These are phyloP conservation scores for Chrysotoxum bicinctum DNA, from an alignment of 2,888 invertebrate species.

Conservation along the genomic window DNA sequence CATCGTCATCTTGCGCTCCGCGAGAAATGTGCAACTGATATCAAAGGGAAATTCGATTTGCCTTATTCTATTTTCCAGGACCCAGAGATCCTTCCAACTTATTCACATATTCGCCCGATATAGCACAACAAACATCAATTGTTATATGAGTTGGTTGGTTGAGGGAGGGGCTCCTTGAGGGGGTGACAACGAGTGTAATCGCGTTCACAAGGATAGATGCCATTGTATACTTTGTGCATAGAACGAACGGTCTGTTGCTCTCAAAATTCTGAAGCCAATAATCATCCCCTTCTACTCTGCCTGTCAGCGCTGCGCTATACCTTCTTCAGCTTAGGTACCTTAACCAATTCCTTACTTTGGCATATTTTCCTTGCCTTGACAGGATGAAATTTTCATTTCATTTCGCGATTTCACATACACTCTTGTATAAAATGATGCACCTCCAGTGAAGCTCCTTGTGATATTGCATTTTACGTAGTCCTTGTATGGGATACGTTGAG, in stretches of 20 bases:
- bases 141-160: constrained; percentile 34
- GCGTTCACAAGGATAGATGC: constrained; percentile 15
- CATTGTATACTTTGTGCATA: constrained; percentile 29
- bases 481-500: neutral
- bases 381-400: constrained; percentile 63
- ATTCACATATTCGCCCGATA: neutral
- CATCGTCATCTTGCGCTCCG: constrained; percentile 40
- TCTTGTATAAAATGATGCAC: neutral
- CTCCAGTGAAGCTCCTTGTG: neutral
- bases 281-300: constrained; percentile 13
- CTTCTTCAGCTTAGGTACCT: neutral
- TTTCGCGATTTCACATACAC: constrained; percentile 28
- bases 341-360: constrained; percentile 30
- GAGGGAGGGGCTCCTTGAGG: neutral
- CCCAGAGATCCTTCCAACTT: constrained; percentile 1
- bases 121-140: constrained; percentile 54
- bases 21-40: constrained; percentile 70
- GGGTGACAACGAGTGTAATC: constrained; percentile 43
- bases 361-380: constrained; percentile 46
- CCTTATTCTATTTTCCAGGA: constrained; percentile 23
- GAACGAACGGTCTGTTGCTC: constrained; percentile 36
- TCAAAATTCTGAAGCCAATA: constrained; percentile 56
- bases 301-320: neutral
- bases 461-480: constrained; percentile 46
- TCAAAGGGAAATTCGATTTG: constrained; percentile 56